A percentile compares a stretch with the other conserved stretches of the same genome.
phyloP scores from a whole-genome alignment of 2,113 vertebrate species.

The Gymnobelideus leadbeateri region DNA sequence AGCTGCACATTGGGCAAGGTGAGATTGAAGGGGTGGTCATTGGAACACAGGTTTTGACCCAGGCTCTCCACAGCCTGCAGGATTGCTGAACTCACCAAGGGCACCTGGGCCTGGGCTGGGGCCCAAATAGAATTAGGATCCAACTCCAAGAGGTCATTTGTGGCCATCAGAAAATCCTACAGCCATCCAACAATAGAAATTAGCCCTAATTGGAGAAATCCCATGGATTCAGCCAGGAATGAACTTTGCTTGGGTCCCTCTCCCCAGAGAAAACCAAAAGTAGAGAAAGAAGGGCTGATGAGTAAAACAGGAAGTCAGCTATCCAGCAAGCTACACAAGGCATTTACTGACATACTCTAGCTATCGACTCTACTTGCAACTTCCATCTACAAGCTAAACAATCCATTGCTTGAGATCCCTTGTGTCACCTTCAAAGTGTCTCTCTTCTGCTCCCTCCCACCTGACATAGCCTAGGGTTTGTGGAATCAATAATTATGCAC shows the following conservation, averaged over 20 bases:
- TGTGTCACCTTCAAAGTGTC: neutral
- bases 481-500: neutral
- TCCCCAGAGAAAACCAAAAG: neutral
- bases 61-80: slow-evolving; percentile 76
- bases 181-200: slow-evolving; percentile 21
- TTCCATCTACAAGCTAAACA: neutral
- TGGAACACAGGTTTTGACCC: slow-evolving; percentile 24
- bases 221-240: neutral
- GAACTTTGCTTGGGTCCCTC: neutral
- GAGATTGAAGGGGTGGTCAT: slow-evolving; percentile 50
- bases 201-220: neutral
- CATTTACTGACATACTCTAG: neutral
- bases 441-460: neutral
- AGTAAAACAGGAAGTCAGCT: neutral
- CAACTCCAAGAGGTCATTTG: slow-evolving; percentile 71
- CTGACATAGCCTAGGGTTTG: neutral
- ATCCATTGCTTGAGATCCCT: neutral
- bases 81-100: slow-evolving; percentile 44
- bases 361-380: neutral
- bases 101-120: slow-evolving; percentile 6
- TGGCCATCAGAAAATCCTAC: slow-evolving; percentile 72
- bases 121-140: slow-evolving; percentile 68
- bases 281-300: neutral
- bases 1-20: slow-evolving; percentile 58
- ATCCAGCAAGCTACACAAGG: neutral